These are phyloP conservation scores for Hypomecis punctinalis DNA, from an alignment of 2,888 invertebrate species.

Conservation along the genomic window DNA sequence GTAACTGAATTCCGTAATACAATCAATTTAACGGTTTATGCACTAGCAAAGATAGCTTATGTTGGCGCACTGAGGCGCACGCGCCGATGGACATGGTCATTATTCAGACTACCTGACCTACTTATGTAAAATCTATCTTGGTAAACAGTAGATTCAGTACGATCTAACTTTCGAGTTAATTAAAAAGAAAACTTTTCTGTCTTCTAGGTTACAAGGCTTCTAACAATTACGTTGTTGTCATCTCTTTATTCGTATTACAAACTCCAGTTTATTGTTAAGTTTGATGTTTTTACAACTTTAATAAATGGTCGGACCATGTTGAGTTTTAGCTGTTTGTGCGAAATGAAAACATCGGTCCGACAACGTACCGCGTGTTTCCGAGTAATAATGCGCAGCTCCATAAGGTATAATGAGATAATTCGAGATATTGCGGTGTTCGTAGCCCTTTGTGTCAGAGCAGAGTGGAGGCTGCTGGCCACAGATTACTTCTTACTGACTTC, in stretches of 20 bases:
- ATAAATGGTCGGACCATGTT: conserved; percentile 4
- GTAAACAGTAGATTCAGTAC: neutral
- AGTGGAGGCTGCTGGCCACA: conserved; percentile 58
- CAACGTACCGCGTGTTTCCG: conserved; percentile 25
- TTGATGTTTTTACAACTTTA: no score
- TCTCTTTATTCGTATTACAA: no score
- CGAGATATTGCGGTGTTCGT: conserved; percentile 34
- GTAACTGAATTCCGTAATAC: no score
- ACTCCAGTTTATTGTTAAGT: no score
- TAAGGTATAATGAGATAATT: conserved; percentile 39
- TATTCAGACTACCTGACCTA: conserved; percentile 36
- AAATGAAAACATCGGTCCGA: conserved; percentile 13
- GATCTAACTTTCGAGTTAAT: no score
- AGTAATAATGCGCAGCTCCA: conserved; percentile 36
- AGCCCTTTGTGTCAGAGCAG: conserved; percentile 45
- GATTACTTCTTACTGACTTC: conserved; percentile 47
- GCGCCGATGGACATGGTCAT: conserved; percentile 32
- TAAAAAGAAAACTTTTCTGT: no score
- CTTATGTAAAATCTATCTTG: conserved; percentile 36
- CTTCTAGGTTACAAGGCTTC: no score
- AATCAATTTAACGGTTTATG: no score
- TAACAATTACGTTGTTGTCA: no score
- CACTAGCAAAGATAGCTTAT: conserved; percentile 3
- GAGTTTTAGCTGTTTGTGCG: conserved; percentile 8
- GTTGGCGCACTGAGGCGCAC: conserved; percentile 27